phyloP scores from a whole-genome alignment of 2,797 vertebrate genomes.

The Sebastes diploproa region DNA sequence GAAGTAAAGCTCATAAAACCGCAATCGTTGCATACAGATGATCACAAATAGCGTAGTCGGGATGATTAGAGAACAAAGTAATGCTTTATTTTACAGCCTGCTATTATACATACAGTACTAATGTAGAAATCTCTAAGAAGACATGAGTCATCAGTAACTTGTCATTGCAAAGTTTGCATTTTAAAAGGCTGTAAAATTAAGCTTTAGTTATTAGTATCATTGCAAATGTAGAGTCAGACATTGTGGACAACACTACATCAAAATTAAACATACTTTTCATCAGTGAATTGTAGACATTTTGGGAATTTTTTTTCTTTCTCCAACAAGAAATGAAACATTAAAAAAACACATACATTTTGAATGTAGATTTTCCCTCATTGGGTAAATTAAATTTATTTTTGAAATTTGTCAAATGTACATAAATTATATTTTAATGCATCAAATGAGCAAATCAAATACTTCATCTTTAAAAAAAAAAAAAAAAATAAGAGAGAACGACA shows the following conservation, averaged over 20 bases:
- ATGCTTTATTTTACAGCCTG: conserved; percentile 77
- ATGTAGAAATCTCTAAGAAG: conserved; percentile 57
- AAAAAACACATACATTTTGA: conserved; percentile 68
- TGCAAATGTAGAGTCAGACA: conserved; percentile 68
- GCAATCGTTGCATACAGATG: conserved; percentile 5
- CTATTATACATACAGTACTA: conserved; percentile 63
- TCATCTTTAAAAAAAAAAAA: conserved; percentile 67
- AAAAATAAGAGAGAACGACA: conserved; percentile 78
- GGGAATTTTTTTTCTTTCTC: conserved; percentile 1
- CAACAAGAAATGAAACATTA: conserved; percentile 64
- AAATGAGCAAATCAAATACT: conserved; percentile 79
- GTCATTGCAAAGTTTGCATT: conserved; percentile 55
- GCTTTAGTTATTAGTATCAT: conserved; percentile 65
- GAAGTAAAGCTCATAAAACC: conserved; percentile 10
- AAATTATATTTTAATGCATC: conserved; percentile 84
- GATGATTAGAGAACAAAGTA: conserved; percentile 56
- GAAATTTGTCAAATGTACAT: conserved; percentile 87
- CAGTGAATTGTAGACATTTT: conserved; percentile 45
- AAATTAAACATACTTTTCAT: conserved; percentile 56
- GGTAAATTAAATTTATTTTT: conserved; percentile 85
- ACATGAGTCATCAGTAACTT: conserved; percentile 51
- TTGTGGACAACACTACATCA: conserved; percentile 62
- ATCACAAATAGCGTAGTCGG: conserved; percentile 56
- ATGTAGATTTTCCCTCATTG: conserved; percentile 74
- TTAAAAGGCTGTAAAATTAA: conserved; percentile 77